A percentile compares a stretch with the other conserved stretches of the same genome.
Evolutionary conservation across 2,888 invertebrate genomes (phyloP).

Genomic region (Habrosyne pyritoides): DNA sequence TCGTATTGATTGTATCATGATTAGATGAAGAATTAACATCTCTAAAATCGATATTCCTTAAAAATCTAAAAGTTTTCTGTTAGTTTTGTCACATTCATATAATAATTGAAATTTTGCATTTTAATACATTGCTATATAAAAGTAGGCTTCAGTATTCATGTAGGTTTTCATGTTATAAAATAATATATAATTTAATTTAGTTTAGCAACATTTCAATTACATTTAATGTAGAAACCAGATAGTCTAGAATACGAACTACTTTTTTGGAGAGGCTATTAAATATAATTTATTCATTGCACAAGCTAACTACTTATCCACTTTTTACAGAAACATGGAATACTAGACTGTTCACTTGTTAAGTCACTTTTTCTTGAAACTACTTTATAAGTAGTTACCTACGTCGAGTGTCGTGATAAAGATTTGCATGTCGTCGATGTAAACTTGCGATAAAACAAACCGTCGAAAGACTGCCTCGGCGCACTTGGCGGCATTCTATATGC

Average conservation of each 20-base stretch:
- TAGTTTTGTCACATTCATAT: too few species aligned
- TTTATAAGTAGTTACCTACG: constrained; percentile 36
- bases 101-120: too few species aligned
- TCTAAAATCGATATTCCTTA: too few species aligned
- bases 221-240: background rate
- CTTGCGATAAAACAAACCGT: constrained; percentile 42
- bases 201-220: background rate
- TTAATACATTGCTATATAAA: too few species aligned
- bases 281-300: constrained; percentile 35
- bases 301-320: constrained; percentile 32
- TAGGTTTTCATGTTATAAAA: too few species aligned
- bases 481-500: constrained; percentile 17
- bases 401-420: constrained; percentile 52
- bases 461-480: constrained; percentile 30
- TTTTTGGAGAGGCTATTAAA: constrained; percentile 35
- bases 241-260: constrained; percentile 31
- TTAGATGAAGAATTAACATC: too few species aligned
- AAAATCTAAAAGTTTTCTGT: too few species aligned
- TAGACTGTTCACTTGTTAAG: constrained; percentile 31
- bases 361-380: constrained; percentile 49
- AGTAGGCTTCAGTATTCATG: too few species aligned
- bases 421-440: constrained; percentile 57
- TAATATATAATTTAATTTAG: too few species aligned
- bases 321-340: constrained; percentile 33
- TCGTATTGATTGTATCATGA: too few species aligned